A percentile compares a stretch with the other conserved stretches of the same genome.
These are phyloP conservation scores for Peromyscus leucopus DNA, from an alignment of 2,113 vertebrate genomes.

Conservation along the genomic window DNA sequence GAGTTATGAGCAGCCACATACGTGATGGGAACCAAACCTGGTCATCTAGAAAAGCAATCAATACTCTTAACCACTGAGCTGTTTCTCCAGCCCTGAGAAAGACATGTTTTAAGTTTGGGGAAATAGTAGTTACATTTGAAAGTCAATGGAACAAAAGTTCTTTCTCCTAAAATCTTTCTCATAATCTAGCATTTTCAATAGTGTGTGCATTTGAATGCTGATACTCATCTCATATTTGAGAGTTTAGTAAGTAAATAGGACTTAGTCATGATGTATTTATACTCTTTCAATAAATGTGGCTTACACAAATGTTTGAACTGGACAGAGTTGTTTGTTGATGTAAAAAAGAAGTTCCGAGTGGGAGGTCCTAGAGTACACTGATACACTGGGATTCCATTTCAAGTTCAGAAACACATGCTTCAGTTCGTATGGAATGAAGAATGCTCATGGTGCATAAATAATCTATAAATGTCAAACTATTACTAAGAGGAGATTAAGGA, in stretches of 20 bases:
- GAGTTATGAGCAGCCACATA: no score
- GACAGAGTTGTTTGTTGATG: conserved; percentile 57
- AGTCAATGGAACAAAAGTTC: not conserved
- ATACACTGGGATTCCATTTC: not conserved
- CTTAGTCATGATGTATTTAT: conserved; percentile 28
- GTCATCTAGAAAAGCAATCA: not conserved
- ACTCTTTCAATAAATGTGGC: conserved; percentile 17
- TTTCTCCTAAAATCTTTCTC: not conserved
- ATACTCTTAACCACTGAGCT: no score
- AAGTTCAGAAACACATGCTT: conserved; percentile 50
- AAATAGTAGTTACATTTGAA: conserved; percentile 7
- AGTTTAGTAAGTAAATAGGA: conserved; percentile 67
- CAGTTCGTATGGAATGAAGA: conserved; percentile 29
- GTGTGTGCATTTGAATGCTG: not conserved
- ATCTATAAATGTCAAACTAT: conserved; percentile 8
- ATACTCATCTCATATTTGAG: conserved; percentile 32
- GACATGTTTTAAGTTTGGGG: not conserved
- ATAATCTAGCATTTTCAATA: conserved; percentile 3
- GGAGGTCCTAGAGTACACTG: not conserved
- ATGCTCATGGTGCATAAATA: conserved; percentile 41
- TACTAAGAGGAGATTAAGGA: not conserved
- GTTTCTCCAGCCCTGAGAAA: not conserved
- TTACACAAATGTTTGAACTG: conserved; percentile 70
- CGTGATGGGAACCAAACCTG: not conserved
- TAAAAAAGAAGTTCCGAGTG: conserved; percentile 61